These are phyloP conservation scores for Onychorhynchus coronatus DNA, from an alignment of 2,113 vertebrate genomes.

Conservation along the genomic window DNA sequence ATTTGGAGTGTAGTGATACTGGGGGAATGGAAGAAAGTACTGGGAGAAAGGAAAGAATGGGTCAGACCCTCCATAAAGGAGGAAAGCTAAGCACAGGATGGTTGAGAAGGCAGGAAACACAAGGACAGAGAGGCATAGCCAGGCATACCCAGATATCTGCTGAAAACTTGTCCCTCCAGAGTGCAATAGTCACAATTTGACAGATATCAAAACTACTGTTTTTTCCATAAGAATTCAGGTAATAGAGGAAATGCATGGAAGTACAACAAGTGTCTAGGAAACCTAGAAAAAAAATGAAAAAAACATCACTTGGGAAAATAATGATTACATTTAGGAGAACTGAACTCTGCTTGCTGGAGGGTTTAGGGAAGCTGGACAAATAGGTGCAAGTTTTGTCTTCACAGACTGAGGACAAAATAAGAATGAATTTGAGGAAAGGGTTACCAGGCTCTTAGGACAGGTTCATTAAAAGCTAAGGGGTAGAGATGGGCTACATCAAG, in stretches of 20 bases:
- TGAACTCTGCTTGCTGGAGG: background rate
- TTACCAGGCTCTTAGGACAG: background rate
- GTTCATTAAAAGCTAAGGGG: background rate
- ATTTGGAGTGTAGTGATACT: background rate
- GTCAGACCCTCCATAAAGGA: background rate
- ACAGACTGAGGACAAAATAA: background rate
- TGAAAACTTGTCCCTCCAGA: background rate
- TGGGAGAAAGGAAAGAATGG: background rate
- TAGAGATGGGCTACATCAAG: background rate
- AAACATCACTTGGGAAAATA: background rate
- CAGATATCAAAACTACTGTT: background rate
- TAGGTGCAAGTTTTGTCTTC: background rate
- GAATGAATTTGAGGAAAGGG: background rate
- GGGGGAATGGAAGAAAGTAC: background rate
- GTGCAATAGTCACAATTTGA: background rate
- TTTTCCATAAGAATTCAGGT: background rate
- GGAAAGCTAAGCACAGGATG: background rate
- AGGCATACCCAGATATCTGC: background rate
- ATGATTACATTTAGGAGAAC: background rate
- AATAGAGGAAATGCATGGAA: background rate
- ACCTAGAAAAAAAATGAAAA: background rate
- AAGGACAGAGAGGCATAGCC: background rate
- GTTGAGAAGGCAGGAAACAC: background rate
- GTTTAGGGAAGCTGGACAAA: background rate
- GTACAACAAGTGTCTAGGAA: background rate